A percentile compares a stretch with the other conserved stretches of the same genome.
These are phyloP conservation scores for Tachystola acroxantha DNA, from an alignment of 2,888 invertebrate species.

Conservation along the genomic window DNA sequence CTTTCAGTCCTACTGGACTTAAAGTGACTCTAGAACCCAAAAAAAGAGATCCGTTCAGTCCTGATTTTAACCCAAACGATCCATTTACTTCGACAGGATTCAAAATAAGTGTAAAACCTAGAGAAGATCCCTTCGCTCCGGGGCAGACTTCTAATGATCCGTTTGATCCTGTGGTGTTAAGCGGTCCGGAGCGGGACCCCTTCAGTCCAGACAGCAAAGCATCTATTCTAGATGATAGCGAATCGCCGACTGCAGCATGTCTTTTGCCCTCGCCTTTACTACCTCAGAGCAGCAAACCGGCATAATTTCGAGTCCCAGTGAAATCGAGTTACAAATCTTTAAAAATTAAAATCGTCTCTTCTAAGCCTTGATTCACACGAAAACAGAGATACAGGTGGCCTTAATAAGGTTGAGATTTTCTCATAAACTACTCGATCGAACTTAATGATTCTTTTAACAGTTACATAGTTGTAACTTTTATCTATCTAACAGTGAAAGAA, in stretches of 20 bases:
- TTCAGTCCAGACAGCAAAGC: slow-evolving; percentile 13
- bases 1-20: slow-evolving; percentile 13
- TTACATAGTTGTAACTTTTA: too few relatives aligned
- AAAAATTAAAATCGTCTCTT: too few relatives aligned
- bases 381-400: too few relatives aligned
- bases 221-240: slow-evolving; percentile 60
- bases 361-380: too few relatives aligned
- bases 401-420: too few relatives aligned
- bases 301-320: too few relatives aligned
- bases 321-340: too few relatives aligned
- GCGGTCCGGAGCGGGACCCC: not conserved
- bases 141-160: not conserved
- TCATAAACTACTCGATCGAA: too few relatives aligned
- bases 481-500: too few relatives aligned
- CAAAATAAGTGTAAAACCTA: not conserved
- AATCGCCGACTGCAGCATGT: slow-evolving; percentile 63
- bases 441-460: too few relatives aligned
- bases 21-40: slow-evolving; percentile 2
- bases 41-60: slow-evolving; percentile 20
- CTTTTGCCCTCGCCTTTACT: slow-evolving; percentile 79
- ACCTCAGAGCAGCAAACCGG: slow-evolving; percentile 62
- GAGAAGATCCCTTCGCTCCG: not conserved
- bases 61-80: slow-evolving; percentile 8
- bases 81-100: not conserved
- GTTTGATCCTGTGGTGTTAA: not conserved